phyloP scores from a whole-genome alignment of 2,888 invertebrate genomes.

The Lasioglossum calceatum region DNA sequence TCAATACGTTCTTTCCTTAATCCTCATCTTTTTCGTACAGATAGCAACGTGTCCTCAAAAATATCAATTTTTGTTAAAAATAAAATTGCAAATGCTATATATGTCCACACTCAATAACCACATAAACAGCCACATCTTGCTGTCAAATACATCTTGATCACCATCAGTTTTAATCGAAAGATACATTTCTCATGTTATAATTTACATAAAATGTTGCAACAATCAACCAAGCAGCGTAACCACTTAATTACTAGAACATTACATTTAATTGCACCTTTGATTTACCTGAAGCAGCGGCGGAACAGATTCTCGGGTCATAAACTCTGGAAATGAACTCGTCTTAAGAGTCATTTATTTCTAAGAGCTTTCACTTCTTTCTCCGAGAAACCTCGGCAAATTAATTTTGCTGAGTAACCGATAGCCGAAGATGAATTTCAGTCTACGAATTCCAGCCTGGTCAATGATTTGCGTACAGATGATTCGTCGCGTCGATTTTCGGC shows the following conservation, averaged over 20 bases:
- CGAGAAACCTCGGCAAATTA: conserved; percentile 32
- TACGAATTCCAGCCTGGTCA: conserved; percentile 19
- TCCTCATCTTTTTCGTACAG: neutral
- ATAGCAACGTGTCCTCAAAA: neutral
- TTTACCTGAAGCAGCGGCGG: neutral
- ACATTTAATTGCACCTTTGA: neutral
- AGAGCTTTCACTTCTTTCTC: conserved; percentile 27
- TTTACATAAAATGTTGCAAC: neutral
- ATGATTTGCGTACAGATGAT: conserved; percentile 55
- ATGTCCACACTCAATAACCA: neutral
- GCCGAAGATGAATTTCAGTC: conserved; percentile 49
- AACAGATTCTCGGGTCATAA: conserved; percentile 23
- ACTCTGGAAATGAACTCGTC: conserved; percentile 41
- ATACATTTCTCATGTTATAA: neutral
- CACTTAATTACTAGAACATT: neutral
- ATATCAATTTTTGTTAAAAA: neutral
- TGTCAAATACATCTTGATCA: neutral
- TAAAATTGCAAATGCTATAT: neutral
- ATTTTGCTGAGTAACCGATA: conserved; percentile 28
- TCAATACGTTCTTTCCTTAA: neutral
- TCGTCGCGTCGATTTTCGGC: conserved; percentile 62
- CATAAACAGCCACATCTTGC: neutral
- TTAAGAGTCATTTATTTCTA: conserved; percentile 47
- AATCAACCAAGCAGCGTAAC: neutral
- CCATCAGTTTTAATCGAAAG: neutral